Evolutionary conservation across 2,113 vertebrate species (phyloP).

Genomic region (Eudyptes chrysolophus): DNA sequence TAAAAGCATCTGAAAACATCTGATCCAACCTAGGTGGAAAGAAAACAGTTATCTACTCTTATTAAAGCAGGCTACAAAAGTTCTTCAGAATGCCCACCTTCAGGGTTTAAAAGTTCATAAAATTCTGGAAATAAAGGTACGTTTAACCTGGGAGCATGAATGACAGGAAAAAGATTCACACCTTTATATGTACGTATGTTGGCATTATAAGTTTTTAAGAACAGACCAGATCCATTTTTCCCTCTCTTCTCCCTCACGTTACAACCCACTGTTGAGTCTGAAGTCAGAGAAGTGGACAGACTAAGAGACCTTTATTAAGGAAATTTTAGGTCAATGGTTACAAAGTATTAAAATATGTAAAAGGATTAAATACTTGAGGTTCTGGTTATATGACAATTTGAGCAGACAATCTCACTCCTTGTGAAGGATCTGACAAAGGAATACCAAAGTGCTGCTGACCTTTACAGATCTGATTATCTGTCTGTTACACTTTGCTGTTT

Average conservation of each 20-base stretch:
- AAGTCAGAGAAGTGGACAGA: background rate
- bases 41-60: background rate
- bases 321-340: background rate
- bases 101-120: background rate
- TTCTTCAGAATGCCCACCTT: background rate
- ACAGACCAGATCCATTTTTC: background rate
- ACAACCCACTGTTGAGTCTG: background rate
- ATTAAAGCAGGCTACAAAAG: background rate
- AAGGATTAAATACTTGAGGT: background rate
- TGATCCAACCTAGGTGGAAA: constrained; percentile 86
- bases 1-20: constrained; percentile 97
- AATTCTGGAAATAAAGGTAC: background rate
- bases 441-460: background rate
- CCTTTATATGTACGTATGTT: background rate
- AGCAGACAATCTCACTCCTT: background rate
- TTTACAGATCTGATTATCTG: background rate
- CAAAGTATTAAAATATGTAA: background rate
- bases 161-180: background rate
- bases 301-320: background rate
- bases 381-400: background rate
- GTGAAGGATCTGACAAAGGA: background rate
- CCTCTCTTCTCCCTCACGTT: background rate
- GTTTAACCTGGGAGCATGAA: background rate
- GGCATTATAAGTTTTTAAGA: background rate
- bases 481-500: background rate